A percentile compares a stretch with the other conserved stretches of the same genome.
phyloP scores from a whole-genome alignment of 2,888 invertebrate species.

The Hoplodrina blanda region DNA sequence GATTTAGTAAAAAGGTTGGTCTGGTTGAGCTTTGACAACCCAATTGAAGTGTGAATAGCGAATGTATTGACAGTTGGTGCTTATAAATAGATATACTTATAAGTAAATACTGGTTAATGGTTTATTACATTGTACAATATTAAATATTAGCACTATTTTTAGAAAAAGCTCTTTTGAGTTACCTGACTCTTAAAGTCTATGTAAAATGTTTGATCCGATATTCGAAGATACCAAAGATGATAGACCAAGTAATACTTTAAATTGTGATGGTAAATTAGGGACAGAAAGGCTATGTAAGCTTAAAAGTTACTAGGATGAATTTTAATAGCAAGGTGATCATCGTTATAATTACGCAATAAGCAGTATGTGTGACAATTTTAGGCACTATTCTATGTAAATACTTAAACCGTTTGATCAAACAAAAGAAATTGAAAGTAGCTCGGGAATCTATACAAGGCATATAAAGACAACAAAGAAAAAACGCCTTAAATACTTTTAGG shows the following conservation, averaged over 20 bases:
- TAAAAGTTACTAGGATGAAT: no score
- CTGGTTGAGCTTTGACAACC: slow-evolving; percentile 29
- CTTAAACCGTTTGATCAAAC: neutral
- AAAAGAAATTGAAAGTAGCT: neutral
- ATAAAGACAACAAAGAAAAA: neutral
- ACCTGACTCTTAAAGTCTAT: neutral
- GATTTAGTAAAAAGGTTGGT: slow-evolving; percentile 28
- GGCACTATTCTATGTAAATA: no score
- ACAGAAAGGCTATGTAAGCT: no score
- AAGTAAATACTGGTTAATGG: neutral
- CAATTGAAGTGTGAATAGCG: slow-evolving; percentile 33
- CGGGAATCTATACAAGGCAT: no score
- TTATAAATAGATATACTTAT: neutral
- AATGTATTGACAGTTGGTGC: slow-evolving; percentile 6
- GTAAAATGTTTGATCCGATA: neutral
- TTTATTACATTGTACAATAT: neutral
- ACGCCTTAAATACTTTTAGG: neutral
- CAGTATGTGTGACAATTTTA: no score
- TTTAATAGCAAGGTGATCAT: no score
- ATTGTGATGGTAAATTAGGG: neutral
- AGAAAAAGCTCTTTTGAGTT: neutral
- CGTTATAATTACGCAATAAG: no score
- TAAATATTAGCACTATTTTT: neutral
- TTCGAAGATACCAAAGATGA: no score
- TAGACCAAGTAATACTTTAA: neutral